Percentiles rank a stretch among this genome's conserved stretches.
These are phyloP conservation scores for Psilopsiagon aymara DNA, from an alignment of 2,113 vertebrate genomes.

Conservation along the genomic window DNA sequence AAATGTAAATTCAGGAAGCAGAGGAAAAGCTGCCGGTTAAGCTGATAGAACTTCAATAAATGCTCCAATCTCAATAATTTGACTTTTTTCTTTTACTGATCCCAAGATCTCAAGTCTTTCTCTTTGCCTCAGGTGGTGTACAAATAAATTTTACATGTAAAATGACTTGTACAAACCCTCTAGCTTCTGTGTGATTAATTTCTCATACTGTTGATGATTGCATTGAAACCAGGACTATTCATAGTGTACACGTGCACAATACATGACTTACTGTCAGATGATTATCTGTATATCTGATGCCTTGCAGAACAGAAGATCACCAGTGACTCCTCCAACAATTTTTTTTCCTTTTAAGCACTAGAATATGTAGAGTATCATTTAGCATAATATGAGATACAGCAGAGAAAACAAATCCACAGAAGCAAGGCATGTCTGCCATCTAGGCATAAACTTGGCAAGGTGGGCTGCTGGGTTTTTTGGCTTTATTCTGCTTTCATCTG, in stretches of 20 bases:
- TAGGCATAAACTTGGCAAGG: conserved; percentile 4
- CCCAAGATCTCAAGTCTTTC: background rate
- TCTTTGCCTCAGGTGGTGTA: background rate
- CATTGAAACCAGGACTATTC: background rate
- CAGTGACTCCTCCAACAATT: background rate
- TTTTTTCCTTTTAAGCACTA: background rate
- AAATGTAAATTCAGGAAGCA: background rate
- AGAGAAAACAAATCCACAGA: background rate
- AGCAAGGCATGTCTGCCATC: background rate
- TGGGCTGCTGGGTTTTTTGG: background rate
- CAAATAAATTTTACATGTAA: background rate
- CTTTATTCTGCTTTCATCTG: conserved; percentile 23
- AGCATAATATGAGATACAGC: background rate
- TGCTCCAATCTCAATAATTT: background rate
- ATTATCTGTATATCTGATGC: background rate
- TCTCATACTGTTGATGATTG: background rate
- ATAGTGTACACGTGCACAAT: background rate
- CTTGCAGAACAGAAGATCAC: background rate
- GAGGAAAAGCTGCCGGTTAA: background rate
- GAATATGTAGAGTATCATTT: background rate
- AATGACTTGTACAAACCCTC: background rate
- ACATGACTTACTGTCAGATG: background rate
- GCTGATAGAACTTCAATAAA: background rate
- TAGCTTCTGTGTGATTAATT: background rate
- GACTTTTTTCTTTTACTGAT: background rate